Conservation (phyloP, 2,113 vertebrate species). For the Gallinago undulata region DNA sequence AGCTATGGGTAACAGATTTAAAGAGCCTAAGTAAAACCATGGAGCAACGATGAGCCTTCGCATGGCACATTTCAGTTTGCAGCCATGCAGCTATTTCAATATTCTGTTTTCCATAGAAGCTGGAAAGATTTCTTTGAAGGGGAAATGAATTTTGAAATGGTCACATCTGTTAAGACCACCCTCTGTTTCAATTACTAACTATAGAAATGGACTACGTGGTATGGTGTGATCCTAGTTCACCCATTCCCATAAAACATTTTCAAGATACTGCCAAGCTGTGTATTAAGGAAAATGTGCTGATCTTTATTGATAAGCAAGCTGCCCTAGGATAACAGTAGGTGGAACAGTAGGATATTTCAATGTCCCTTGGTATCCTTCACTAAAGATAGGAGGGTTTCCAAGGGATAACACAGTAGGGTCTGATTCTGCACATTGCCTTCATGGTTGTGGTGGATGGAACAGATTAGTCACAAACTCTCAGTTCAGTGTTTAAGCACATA, state of each 20-base stretch:
- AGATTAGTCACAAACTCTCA: slow-evolving; percentile 15
- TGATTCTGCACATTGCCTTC: neutral
- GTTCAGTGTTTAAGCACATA: neutral
- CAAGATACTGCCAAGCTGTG: neutral
- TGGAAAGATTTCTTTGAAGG: neutral
- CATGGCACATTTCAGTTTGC: neutral
- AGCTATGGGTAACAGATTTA: neutral
- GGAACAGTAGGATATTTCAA: neutral
- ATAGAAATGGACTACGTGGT: neutral
- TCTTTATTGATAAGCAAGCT: neutral
- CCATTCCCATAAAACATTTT: neutral
- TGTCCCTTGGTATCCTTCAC: neutral
- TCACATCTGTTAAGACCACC: neutral
- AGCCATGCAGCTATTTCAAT: neutral
- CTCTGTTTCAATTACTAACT: neutral
- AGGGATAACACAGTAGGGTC: neutral
- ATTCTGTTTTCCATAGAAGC: neutral
- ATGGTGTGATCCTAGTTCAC: neutral
- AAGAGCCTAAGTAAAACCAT: neutral
- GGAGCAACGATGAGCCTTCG: neutral
- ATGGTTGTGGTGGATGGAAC: neutral
- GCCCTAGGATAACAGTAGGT: neutral
- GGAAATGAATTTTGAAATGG: neutral
- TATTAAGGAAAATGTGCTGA: neutral
- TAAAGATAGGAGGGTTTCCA: neutral